Base-by-base conservation (phyloP, 2,113 vertebrate genomes). In the Lophura nycthemera region DNA sequence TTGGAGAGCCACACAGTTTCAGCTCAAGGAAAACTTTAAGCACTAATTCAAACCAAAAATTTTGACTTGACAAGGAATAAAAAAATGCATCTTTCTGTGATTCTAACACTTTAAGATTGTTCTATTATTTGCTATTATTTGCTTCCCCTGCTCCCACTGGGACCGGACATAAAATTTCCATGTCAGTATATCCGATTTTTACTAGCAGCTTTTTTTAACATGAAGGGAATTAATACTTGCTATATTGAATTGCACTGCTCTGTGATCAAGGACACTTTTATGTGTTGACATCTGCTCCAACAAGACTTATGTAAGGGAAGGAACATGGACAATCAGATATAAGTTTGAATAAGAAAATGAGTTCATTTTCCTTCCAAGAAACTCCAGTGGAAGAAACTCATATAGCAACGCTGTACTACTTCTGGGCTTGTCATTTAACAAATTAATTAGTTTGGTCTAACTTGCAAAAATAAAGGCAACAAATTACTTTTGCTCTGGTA, bases 401-500 rank as follows among this genome's bases (percentile, higher is more conserved):
- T 40, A 73, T 45, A 63, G n/a, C 18, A 59, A 29, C 0, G 0
- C 64, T 85, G 20, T 52, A n/a, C 43, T 60, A 48, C 77, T 87
- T 71, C 91, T 89, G 82, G 47, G 67, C 17, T 92, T 92, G 78
- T 83, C 78, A 67, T 64, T 89, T 80, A 89, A 85, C 78, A 89
- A 95, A 96, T 89, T 87, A 93, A 93, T 91, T 95, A 80, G 73
- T 54, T 90, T 78, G 57, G 88, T 88, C 61, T 86, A 82, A 84
- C 80, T 56, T 79, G 73, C 80, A 95, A 74, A 95, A 95, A 86
- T 83, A 72, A 7, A 86, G 79, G 86, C 75, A 82, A 88, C 40
- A 66, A 84, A 72, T 90, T 93, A 72, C 27, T 86, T 83, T 88
- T 56, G 65, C n/a, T 22, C 40, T 2, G 0, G 67, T 88, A 94